These are phyloP conservation scores for Carassius auratus DNA, from an alignment of 2,113 vertebrate species.

Conservation along the genomic window DNA sequence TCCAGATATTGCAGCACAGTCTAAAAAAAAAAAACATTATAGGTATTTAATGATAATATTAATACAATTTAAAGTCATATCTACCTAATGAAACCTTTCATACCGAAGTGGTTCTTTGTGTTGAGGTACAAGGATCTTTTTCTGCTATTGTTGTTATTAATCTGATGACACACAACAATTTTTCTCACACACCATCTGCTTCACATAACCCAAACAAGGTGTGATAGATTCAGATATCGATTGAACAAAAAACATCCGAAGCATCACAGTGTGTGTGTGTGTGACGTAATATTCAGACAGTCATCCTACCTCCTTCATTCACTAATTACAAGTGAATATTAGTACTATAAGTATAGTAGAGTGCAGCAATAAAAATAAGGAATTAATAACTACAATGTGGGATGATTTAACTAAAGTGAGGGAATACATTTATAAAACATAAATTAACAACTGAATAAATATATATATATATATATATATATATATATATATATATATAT, in stretches of 20 bases:
- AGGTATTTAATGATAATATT: background rate
- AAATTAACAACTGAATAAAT: too few species aligned
- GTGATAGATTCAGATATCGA: background rate
- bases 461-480: too few species aligned
- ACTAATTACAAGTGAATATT: background rate
- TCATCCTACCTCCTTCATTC: background rate
- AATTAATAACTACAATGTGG: background rate
- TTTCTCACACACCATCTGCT: background rate
- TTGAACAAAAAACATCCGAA: background rate
- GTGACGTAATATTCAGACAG: background rate
- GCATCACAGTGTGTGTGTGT: background rate
- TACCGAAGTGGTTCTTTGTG: background rate
- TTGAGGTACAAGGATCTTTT: background rate
- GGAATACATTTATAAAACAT: background rate
- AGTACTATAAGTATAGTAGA: background rate
- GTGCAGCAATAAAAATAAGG: background rate
- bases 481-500: too few species aligned
- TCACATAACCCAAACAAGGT: background rate
- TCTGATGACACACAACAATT: background rate
- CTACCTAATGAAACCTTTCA: background rate
- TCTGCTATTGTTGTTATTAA: background rate
- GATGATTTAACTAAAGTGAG: background rate
- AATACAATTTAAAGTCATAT: background rate
- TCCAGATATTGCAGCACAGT: slow-evolving; percentile 33
- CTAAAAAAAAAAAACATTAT: background rate